A percentile compares a stretch with the other conserved stretches of the same genome.
Evolutionary conservation across 2,888 invertebrate genomes (phyloP).

Genomic region (Nematopogon swammerdamellus): DNA sequence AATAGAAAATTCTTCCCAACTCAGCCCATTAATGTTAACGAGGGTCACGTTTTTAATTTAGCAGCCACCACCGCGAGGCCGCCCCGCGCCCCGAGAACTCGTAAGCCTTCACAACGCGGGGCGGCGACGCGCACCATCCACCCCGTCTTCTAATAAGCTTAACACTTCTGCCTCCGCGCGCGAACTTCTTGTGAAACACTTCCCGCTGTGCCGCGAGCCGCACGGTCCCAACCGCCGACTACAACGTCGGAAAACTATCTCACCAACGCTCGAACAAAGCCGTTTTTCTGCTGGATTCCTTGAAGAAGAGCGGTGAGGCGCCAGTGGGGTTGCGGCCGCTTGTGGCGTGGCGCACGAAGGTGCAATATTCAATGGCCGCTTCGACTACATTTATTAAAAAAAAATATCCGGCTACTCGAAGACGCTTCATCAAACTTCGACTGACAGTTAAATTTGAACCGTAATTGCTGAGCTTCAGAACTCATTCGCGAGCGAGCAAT

Average conservation of each 20-base stretch:
- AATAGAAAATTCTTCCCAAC: too few relatives aligned
- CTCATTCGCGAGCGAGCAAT: neutral
- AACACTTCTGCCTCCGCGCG: neutral
- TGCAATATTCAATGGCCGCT: too few relatives aligned
- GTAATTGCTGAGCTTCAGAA: neutral
- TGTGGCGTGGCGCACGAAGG: too few relatives aligned
- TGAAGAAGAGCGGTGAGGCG: too few relatives aligned
- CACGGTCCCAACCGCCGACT: neutral
- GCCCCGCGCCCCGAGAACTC: neutral
- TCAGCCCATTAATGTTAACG: constrained; percentile 19
- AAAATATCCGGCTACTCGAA: too few relatives aligned
- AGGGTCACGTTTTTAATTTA: constrained; percentile 54
- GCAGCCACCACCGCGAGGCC: too few relatives aligned
- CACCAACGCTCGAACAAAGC: neutral
- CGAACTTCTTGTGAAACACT: neutral
- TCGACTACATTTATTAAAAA: too few relatives aligned
- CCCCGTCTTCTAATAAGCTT: neutral
- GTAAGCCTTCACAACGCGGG: neutral
- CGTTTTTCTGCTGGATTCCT: too few relatives aligned
- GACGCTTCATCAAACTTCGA: neutral
- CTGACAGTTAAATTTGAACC: neutral
- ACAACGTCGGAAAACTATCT: neutral
- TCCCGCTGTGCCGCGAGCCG: neutral
- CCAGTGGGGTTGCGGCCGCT: too few relatives aligned
- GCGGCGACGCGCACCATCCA: neutral